A percentile compares a stretch with the other conserved stretches of the same genome.
Evolutionary conservation across 1,140 invertebrate genomes (phyloP).

Genomic region (Philaenus spumarius): DNA sequence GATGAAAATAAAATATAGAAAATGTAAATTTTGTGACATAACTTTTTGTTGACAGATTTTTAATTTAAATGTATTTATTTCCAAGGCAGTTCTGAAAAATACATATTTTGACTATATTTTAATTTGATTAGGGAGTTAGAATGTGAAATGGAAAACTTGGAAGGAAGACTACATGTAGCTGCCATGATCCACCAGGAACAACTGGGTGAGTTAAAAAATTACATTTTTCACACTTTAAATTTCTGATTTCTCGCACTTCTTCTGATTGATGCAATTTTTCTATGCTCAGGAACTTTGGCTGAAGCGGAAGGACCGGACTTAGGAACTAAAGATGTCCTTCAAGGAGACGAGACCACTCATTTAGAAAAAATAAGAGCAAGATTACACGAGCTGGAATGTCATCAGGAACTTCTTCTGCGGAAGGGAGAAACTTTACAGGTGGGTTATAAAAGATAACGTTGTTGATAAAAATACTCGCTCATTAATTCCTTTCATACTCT

Average conservation of each 20-base stretch:
- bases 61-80: neutral
- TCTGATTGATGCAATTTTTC: too few species aligned
- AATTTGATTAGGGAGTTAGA: slow-evolving; percentile 36
- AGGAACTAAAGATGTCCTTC: too few species aligned
- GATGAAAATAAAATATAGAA: too few species aligned
- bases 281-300: neutral
- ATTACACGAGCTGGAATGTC: slow-evolving; percentile 29
- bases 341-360: neutral
- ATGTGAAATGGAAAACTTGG: slow-evolving; percentile 40
- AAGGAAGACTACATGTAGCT: slow-evolving; percentile 34
- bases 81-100: neutral
- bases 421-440: slow-evolving; percentile 41
- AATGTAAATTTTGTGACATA: too few species aligned
- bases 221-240: too few species aligned
- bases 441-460: too few species aligned
- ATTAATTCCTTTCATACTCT: too few species aligned
- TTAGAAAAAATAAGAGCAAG: slow-evolving; percentile 13
- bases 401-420: slow-evolving; percentile 37
- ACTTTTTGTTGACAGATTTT: neutral
- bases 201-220: slow-evolving; percentile 34
- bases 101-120: too few species aligned
- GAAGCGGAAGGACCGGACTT: too few species aligned
- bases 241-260: too few species aligned
- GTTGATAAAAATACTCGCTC: too few species aligned
- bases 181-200: slow-evolving; percentile 34